Evolutionary conservation across 1,140 invertebrate species (phyloP).

Genomic region (Diplogasteroides magnus): DNA sequence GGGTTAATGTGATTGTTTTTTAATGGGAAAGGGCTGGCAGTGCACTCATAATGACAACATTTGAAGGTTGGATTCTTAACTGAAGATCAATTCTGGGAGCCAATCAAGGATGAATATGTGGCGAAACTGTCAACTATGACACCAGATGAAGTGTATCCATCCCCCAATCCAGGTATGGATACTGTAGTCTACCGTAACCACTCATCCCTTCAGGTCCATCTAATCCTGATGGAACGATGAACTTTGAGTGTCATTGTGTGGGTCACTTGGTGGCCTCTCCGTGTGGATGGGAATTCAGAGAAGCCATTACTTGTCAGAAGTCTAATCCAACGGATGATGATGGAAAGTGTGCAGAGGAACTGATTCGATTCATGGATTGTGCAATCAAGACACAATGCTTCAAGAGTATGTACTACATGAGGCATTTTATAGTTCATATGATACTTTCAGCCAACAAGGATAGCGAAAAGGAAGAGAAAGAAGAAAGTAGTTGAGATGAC

Average conservation of each 20-base stretch:
- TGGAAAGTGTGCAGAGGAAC: slow-evolving; percentile 46
- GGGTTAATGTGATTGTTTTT: too few relatives aligned
- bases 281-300: slow-evolving; percentile 43
- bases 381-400: slow-evolving; percentile 47
- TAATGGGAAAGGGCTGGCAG: too few relatives aligned
- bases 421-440: too few relatives aligned
- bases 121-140: slow-evolving; percentile 27
- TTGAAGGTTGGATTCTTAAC: slow-evolving; percentile 37
- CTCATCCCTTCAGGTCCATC: slow-evolving; percentile 32
- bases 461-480: too few relatives aligned
- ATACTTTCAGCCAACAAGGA: too few relatives aligned
- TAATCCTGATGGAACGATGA: slow-evolving; percentile 47
- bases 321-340: slow-evolving; percentile 35
- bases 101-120: slow-evolving; percentile 40
- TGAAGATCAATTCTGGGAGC: slow-evolving; percentile 38
- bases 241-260: slow-evolving; percentile 54
- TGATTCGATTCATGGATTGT: slow-evolving; percentile 49
- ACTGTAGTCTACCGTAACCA: neutral
- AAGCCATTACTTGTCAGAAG: slow-evolving; percentile 51
- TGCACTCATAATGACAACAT: too few relatives aligned
- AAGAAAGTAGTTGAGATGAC: too few relatives aligned
- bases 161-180: slow-evolving; percentile 43
- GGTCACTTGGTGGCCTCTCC: slow-evolving; percentile 49
- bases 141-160: slow-evolving; percentile 35
- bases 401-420: slow-evolving; percentile 9